A percentile compares a stretch with the other conserved stretches of the same genome.
Evolutionary conservation across 1,140 invertebrate genomes (phyloP).

Genomic region (Drosophila mayri): DNA sequence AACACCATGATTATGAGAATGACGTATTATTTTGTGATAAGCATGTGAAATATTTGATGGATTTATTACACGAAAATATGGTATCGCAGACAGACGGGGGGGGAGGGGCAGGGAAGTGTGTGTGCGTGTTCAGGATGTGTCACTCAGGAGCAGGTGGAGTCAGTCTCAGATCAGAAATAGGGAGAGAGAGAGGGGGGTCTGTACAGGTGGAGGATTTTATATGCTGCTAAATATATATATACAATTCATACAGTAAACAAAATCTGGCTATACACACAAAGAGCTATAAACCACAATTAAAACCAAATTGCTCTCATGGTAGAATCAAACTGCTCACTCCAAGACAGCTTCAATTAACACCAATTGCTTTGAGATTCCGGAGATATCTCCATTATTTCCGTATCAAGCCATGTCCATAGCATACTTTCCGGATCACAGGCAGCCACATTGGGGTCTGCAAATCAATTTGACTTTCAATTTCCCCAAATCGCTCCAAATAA

Average conservation of each 20-base stretch:
- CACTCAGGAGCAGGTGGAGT: slow-evolving; percentile 66
- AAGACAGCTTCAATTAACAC: slow-evolving; percentile 4
- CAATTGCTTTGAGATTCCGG: not conserved
- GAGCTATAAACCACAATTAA: not conserved
- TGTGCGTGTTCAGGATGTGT: slow-evolving; percentile 65
- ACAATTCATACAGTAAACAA: not conserved
- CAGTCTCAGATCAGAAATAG: slow-evolving; percentile 13
- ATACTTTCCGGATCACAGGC: slow-evolving; percentile 30
- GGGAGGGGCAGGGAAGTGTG: not conserved
- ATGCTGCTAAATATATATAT: too few species aligned
- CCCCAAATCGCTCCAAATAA: slow-evolving; percentile 6
- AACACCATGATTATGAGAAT: slow-evolving; percentile 53
- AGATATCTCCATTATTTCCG: not conserved
- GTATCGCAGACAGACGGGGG: slow-evolving; percentile 10
- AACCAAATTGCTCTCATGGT: not conserved
- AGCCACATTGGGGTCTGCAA: slow-evolving; percentile 8
- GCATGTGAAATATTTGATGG: slow-evolving; percentile 77
- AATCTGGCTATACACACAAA: not conserved
- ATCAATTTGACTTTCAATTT: slow-evolving; percentile 42
- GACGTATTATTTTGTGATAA: slow-evolving; percentile 79
- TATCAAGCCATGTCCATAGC: not conserved
- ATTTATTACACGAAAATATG: slow-evolving; percentile 74
- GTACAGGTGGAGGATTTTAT: too few species aligned
- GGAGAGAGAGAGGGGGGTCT: not conserved
- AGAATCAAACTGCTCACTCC: not conserved